Base-by-base conservation (phyloP, 1,140 invertebrate genomes). In the Meloidogyne exigua region DNA sequence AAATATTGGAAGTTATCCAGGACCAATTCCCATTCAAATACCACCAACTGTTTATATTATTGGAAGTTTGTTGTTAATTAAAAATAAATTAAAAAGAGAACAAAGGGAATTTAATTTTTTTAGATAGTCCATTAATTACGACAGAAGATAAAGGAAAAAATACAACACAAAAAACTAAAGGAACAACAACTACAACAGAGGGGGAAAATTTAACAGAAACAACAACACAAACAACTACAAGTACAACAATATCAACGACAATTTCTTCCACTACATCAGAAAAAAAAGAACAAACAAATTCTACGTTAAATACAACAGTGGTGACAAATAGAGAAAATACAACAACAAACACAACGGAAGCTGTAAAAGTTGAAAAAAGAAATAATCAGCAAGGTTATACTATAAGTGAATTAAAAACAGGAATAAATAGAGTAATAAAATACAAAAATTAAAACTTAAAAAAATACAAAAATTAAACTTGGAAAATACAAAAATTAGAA, bases 301-400 rank as follows among this genome's bases (percentile, higher is more conserved):
- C 72, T 32, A 73, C 49, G 36, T 36, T 13, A 62, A 21, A 23
- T 36, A 23, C 72, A 73, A 73, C 72, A 65, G 21, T 65, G 23
- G 18, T 23, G 9, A n/a, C 18, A 4, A 39, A 39, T n/a, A 21
- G 23, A 21, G 23, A 73, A 65, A 64, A 32, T 28, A 23, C 26
- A 73, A 21, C 21, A 65, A 62, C 62, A 23, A 62, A 62, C 62
- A 12, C 62, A 73, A 57, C 49, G 5, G 49, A 32, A 73, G 21
- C 57, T 32, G 72, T 66, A 21, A 62, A 65, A 26, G 21, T 21
- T 28, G 65, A 57, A 9, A 57, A 57, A 7, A 57, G 49, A 57
- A 57, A 57, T 57, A 57, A 57, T 57, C n/a, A 49, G 64, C 49
- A 23, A 26, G 72, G 49, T 32, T 64, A 25, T 44, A n/a, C n/a